phyloP scores from a whole-genome alignment of 2,888 invertebrate genomes.

The Stratiomys singularior region DNA sequence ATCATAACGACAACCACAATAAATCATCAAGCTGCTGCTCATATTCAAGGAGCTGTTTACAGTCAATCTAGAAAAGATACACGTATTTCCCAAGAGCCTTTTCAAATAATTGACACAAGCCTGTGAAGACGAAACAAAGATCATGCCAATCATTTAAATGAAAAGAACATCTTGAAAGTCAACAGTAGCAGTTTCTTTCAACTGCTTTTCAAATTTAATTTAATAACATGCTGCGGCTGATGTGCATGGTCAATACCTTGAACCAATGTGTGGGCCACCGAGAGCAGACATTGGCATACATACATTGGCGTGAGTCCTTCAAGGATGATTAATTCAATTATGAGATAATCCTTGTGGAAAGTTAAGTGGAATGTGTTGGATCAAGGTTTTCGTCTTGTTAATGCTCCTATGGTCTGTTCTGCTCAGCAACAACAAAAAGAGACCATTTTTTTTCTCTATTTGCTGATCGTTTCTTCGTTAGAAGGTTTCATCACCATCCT shows the following conservation, averaged over 20 bases:
- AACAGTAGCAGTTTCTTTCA: conserved; percentile 42
- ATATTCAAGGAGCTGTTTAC: too few relatives aligned
- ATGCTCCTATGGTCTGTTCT: not conserved
- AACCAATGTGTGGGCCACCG: conserved; percentile 22
- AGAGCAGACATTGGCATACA: conserved; percentile 17
- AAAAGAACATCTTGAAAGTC: conserved; percentile 30
- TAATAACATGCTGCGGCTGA: conserved; percentile 30
- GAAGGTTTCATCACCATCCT: conserved; percentile 29
- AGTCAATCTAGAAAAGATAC: too few relatives aligned
- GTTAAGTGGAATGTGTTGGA: conserved; percentile 46
- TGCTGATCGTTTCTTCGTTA: conserved; percentile 13
- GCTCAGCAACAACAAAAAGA: too few relatives aligned
- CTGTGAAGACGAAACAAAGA: not conserved
- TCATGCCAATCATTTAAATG: not conserved
- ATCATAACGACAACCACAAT: too few relatives aligned
- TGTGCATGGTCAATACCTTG: conserved; percentile 8
- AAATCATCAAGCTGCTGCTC: too few relatives aligned
- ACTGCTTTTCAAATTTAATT: conserved; percentile 41
- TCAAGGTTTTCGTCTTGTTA: conserved; percentile 34
- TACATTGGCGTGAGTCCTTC: conserved; percentile 38
- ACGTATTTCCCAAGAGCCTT: too few relatives aligned
- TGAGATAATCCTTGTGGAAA: conserved; percentile 46
- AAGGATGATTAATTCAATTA: conserved; percentile 48
- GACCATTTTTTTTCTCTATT: conserved; percentile 5
- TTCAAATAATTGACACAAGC: too few relatives aligned